Evolutionary conservation across 2,113 vertebrate species (phyloP).

Genomic region (Crotalus viridis): DNA sequence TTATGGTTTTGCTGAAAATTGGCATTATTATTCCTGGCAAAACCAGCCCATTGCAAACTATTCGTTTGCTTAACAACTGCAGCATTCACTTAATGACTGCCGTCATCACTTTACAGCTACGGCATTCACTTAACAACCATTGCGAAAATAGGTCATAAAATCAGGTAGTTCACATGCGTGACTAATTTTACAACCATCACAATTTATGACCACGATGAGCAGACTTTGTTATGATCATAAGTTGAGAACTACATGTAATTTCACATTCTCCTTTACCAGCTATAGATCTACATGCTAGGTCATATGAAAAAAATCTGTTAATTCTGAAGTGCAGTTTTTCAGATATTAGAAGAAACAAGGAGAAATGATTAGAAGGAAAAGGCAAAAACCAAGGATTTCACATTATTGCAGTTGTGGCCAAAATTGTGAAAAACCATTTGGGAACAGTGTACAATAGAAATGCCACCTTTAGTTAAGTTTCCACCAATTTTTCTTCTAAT

Average conservation of each 20-base stretch:
- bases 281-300: background rate
- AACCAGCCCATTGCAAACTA: background rate
- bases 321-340: background rate
- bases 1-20: background rate
- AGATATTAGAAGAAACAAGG: background rate
- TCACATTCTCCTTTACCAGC: background rate
- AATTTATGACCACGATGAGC: background rate
- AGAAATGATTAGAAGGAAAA: background rate
- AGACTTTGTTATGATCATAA: background rate
- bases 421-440: no score
- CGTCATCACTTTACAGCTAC: background rate
- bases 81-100: background rate
- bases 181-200: background rate
- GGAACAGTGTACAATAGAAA: no score
- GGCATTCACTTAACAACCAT: background rate
- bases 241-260: background rate
- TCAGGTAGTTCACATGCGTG: background rate
- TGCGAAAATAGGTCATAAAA: background rate
- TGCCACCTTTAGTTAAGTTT: no score
- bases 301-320: background rate
- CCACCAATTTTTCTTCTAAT: no score
- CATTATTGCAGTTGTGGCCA: no score
- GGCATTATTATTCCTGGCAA: background rate
- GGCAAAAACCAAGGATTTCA: background rate
- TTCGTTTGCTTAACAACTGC: background rate